Base-by-base conservation (phyloP, 1,140 invertebrate species). In the Saccostrea echinata region DNA sequence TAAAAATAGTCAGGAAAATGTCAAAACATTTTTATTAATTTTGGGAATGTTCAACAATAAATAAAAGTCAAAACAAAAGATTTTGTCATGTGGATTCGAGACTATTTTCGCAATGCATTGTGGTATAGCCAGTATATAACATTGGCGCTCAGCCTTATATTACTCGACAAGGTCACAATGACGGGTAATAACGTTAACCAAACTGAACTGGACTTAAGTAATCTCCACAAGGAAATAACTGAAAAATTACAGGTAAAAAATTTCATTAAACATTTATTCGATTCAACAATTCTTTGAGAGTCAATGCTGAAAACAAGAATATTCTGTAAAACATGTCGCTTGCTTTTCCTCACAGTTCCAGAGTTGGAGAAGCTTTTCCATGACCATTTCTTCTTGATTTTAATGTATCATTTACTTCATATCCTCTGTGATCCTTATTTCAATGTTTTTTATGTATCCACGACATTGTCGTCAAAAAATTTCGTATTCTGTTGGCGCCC, bases 161-260 rank as follows among this genome's bases (percentile, higher is more conserved):
- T 12, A 18, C n/a, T 24, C 68, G 24, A 33, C 68, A 71, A 71
- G 68, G 68, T 71, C 35, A 82, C 21, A 16, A 82, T 82, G 80
- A 82, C 35, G 30, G 80, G 80, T 51, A 16, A 51, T 53, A 24
- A 43, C 18, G 43, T 43, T n/a, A 13, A 51, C 21, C 80, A 82
- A 51, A 82, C 35, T 24, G 80, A 82, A 21, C 18, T 82, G 24
- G 80, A 82, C 24, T 51, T 82, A 24, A 43, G 18, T 82, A 51
- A 43, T 24, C 80, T 82, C 51, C 80, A 82, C 80, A 82, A 53
- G 80, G 80, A 82, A 82, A 82, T 82, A 82, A 82, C 80, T n/a
- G 35, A 53, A 53, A 82, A 82, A 27, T 43, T 82, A 53, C 35
- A 82, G 80, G 80, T 82, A 43, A 3, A 43, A 18, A 30, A 51